Evolutionary conservation across 2,797 vertebrate species (phyloP), one percentile per base, ranked within the genome.

Genomic region (Cirrhinus molitorella): DNA sequence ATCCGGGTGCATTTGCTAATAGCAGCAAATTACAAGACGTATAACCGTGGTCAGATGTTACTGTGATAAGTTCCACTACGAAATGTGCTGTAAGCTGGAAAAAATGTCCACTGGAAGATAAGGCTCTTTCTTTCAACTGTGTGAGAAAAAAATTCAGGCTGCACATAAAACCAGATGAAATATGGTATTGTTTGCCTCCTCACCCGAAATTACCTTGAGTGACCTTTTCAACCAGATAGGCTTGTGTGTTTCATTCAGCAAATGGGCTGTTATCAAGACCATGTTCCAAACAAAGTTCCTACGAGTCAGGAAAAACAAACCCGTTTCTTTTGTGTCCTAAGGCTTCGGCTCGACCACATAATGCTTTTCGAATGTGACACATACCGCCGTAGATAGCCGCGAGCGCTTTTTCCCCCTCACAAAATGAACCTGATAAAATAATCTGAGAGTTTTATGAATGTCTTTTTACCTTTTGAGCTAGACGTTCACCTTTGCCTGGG

Each of bases 321-420:
- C 85, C 7, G 65, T 76, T 79, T 59, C 73, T 74, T 84, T 86
- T 85, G 57, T 81, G 77, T 68, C 67, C 71, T 79, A 71, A 45
- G 28, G 81, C 53, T 73, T 81, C 47, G 61, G 74, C 59, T 78
- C 37, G n/a, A 67, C 51, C 65, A 34, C 65, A 53, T 87, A 85
- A 86, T 84, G 49, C 37, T 82, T 82, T 79, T 85, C 55, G 75
- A 88, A 79, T 83, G 75, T 79, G 79, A 80, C 75, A 80, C 67
- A 68, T 34, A 43, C 66, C 10, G 53, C 65, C 51, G 34, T 37
- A 71, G 75, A 81, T 47, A 70, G 65, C 74, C 28, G 16, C 28
- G 21, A 84, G 65, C 16, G 25, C 37, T 74, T 73, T 45, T 53
- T 68, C 7, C 59, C 65, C 72, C 73, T 78, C 61, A 73, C 31